phyloP scores from a whole-genome alignment of 1,140 invertebrate species.

The Heliothis subflexa region DNA sequence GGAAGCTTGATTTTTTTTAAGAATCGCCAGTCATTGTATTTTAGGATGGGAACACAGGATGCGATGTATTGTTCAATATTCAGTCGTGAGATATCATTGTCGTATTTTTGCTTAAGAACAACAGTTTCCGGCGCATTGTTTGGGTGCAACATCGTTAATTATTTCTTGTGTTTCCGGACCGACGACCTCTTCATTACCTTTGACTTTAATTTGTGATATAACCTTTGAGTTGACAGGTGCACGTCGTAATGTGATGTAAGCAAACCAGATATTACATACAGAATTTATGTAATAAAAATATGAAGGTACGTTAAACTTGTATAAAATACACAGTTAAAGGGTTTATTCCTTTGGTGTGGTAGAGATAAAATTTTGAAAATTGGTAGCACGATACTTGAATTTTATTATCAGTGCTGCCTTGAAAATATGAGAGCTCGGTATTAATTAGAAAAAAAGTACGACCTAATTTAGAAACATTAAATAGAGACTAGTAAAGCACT shows the following conservation, averaged over 20 bases:
- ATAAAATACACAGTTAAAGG: no score
- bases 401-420: no score
- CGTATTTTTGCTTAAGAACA: slow-evolving; percentile 35
- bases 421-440: no score
- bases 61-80: slow-evolving; percentile 37
- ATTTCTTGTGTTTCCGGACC: slow-evolving; percentile 19
- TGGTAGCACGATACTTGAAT: no score
- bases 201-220: slow-evolving; percentile 23
- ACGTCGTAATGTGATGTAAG: background rate
- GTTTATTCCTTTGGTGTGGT: no score
- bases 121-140: slow-evolving; percentile 50
- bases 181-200: slow-evolving; percentile 24
- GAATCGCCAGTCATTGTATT: slow-evolving; percentile 15
- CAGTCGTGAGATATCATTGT: slow-evolving; percentile 51
- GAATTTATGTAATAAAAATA: no score
- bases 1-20: slow-evolving; percentile 5
- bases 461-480: no score
- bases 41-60: slow-evolving; percentile 45
- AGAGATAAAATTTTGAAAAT: no score
- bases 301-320: no score
- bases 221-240: slow-evolving; percentile 16
- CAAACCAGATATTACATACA: background rate
- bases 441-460: no score
- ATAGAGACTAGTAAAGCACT: no score
- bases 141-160: slow-evolving; percentile 31